Evolutionary conservation across 2,113 vertebrate genomes (phyloP).

Genomic region (Drymodes brunneopygia): DNA sequence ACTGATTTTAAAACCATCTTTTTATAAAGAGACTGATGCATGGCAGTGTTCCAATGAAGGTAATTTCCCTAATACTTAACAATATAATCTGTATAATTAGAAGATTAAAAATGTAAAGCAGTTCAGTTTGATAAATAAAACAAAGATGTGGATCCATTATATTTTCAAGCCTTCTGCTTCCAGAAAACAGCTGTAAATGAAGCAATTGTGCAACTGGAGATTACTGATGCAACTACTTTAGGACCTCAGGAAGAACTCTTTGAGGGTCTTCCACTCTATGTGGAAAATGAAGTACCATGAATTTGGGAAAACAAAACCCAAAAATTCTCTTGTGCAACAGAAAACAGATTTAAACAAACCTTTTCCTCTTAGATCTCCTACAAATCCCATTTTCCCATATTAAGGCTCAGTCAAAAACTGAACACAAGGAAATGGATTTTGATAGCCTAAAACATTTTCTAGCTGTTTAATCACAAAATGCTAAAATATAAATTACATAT

Average conservation of each 20-base stretch:
- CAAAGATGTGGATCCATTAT: background rate
- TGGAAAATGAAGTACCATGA: background rate
- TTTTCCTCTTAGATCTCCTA: background rate
- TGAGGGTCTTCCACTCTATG: background rate
- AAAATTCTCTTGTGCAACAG: background rate
- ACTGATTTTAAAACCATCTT: background rate
- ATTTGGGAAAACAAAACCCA: background rate
- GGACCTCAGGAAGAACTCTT: background rate
- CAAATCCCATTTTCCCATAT: background rate
- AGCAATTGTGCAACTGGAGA: background rate
- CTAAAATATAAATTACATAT: background rate
- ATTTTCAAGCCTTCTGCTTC: background rate
- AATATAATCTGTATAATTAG: background rate
- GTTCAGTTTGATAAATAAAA: background rate
- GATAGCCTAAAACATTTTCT: background rate
- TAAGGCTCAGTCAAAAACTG: background rate
- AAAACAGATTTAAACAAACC: background rate
- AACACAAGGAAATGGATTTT: background rate
- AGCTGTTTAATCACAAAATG: background rate
- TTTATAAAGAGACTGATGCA: background rate
- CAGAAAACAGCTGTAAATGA: background rate
- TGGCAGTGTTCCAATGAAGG: background rate
- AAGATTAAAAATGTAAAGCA: background rate
- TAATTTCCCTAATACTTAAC: background rate
- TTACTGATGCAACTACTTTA: background rate